phyloP scores from a whole-genome alignment of 2,888 invertebrate species.

The Gastracanthus pulcherrimus region DNA sequence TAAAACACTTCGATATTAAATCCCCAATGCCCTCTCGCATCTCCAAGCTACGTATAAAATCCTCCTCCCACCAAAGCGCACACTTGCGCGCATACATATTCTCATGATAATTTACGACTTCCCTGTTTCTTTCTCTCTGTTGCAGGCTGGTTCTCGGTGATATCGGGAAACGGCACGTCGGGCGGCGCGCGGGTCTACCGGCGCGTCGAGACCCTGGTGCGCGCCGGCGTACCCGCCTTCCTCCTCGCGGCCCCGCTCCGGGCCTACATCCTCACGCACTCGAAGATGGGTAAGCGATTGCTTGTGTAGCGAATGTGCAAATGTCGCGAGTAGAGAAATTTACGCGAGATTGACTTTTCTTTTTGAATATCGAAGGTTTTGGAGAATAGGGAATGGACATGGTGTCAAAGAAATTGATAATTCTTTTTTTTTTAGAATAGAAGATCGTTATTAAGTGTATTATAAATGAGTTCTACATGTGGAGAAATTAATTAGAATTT shows the following conservation, averaged over 20 bases:
- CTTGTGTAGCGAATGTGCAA: no score
- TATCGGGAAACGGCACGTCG: slow-evolving; percentile 74
- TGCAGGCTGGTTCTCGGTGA: slow-evolving; percentile 78
- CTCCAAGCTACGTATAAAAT: not conserved
- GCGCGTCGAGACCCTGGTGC: slow-evolving; percentile 73
- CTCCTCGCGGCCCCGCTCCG: slow-evolving; percentile 73
- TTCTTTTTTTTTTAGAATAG: no score
- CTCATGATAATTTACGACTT: slow-evolving; percentile 26
- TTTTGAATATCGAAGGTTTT: no score
- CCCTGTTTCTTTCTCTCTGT: slow-evolving; percentile 53
- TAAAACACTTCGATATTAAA: no score
- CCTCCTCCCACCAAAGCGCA: not conserved
- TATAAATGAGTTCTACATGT: no score
- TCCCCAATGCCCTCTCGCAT: not conserved
- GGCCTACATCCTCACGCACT: slow-evolving; percentile 75
- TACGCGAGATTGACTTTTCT: no score
- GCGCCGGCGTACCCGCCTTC: slow-evolving; percentile 74
- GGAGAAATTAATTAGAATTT: no score
- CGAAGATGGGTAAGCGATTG: slow-evolving; percentile 77
- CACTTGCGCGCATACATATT: not conserved
- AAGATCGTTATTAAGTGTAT: no score
- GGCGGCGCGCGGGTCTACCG: slow-evolving; percentile 75
- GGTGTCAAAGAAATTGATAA: no score
- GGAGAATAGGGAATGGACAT: no score
- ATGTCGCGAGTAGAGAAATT: no score